Conservation (phyloP, 2,797 vertebrate genomes). For the Sebastes cheni region DNA sequence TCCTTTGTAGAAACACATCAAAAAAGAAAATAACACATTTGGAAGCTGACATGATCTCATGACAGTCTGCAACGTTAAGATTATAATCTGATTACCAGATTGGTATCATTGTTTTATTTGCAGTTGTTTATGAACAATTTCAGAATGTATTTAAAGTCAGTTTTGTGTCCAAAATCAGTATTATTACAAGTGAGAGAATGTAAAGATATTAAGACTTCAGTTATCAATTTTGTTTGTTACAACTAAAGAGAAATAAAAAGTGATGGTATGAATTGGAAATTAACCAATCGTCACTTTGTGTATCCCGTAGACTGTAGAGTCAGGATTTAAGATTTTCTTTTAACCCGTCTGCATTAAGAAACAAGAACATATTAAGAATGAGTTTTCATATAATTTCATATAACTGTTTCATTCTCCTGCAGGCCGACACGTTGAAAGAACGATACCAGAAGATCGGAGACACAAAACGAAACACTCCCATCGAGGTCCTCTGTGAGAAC, state of each 20-base stretch:
- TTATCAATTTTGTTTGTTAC: not conserved
- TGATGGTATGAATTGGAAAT: not conserved
- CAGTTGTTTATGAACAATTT: not conserved
- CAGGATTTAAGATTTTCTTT: not conserved
- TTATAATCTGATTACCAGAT: not conserved
- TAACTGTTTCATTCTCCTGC: conserved; percentile 28
- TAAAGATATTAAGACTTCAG: not conserved
- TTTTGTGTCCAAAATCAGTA: not conserved
- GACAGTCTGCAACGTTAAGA: not conserved
- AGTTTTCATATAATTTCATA: not conserved
- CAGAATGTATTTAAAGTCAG: not conserved
- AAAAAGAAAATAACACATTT: not conserved
- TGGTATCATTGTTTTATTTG: not conserved
- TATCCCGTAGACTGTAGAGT: not conserved
- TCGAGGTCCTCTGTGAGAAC: conserved; percentile 98
- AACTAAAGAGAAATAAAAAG: not conserved
- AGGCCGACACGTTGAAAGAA: conserved; percentile 99
- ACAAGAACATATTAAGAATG: not conserved
- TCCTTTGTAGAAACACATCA: not conserved
- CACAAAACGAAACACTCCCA: conserved; percentile 97
- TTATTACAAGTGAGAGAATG: not conserved
- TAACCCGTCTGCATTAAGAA: not conserved
- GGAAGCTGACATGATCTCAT: not conserved
- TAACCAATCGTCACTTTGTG: not conserved
- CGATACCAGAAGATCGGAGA: conserved; percentile 99